Base-by-base conservation (phyloP, 1,140 invertebrate species). In the Drosophila bocqueti region DNA sequence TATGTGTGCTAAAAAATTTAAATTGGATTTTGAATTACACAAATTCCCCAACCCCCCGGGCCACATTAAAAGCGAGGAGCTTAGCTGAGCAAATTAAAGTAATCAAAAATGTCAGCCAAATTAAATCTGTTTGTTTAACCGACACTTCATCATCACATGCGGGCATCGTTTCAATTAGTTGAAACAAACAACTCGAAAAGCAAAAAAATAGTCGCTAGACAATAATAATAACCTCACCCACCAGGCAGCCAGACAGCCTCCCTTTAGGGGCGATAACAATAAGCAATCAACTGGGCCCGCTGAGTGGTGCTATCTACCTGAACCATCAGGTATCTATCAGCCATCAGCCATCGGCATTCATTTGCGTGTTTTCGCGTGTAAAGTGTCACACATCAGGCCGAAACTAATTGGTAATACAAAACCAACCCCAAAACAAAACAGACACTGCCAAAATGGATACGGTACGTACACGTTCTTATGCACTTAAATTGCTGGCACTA, bases 321-420 rank as follows among this genome's bases (percentile, higher is more conserved):
- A 71, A 61, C 50, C 45, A 60, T 60, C 69, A 11, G 11, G 29
- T 46, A 71, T 38, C 62, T 79, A 83, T 83, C 78, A 52, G 55
- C 52, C 57, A 78, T 82, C 64, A 54, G 47, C 6, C 73, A 74
- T 67, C 71, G 55, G 57, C 71, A 62, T 26, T 69, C 68, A 72
- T 72, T 83, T 72, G 54, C 45, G 65, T 78, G 65, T 62, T 78
- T 77, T 62, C 24, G 62, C 75, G 79, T 87, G 79, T 63, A 76
- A 80, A 83, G 79, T 87, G 81, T 72, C 66, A 55, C 83, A 83
- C 73, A 64, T 71, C 18, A 52, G 50, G 42, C 46, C 62, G 46
- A 43, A 79, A 73, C 45, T 74, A 79, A 67, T 72, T 76, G 61
- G 74, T 79, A 64, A 78, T 66, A 74, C 49, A 52, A 76, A 60